These are phyloP conservation scores for Pimephales promelas DNA, from an alignment of 2,113 vertebrate species.

Conservation along the genomic window DNA sequence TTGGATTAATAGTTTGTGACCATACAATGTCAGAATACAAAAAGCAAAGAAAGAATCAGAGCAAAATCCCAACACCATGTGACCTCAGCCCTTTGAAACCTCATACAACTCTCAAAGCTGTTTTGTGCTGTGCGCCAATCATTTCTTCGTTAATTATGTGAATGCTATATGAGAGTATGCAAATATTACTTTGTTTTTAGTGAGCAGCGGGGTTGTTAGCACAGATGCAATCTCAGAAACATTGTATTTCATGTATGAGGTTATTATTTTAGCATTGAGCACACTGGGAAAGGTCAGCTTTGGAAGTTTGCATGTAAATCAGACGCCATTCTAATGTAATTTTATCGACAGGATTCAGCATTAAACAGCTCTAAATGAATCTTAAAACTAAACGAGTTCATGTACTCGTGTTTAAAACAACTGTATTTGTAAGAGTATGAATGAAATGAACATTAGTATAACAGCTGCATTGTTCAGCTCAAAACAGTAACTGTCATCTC, in stretches of 20 bases:
- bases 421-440: background rate
- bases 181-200: constrained; percentile 1
- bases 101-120: background rate
- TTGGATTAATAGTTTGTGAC: background rate
- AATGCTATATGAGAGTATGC: background rate
- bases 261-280: constrained; percentile 4
- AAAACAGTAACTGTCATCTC: background rate
- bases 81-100: background rate
- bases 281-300: background rate
- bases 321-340: background rate
- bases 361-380: background rate
- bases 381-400: background rate
- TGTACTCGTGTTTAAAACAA: background rate
- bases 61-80: background rate
- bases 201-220: background rate
- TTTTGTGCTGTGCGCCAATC: background rate
- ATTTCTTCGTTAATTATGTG: background rate
- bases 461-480: constrained; percentile 6
- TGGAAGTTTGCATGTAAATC: background rate
- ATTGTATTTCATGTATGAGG: background rate
- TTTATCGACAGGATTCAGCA: background rate
- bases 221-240: constrained; percentile 2
- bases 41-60: background rate
- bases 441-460: background rate
- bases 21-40: constrained; percentile 6